Base-by-base conservation (phyloP, 2,113 vertebrate species). In the Chionis minor region DNA sequence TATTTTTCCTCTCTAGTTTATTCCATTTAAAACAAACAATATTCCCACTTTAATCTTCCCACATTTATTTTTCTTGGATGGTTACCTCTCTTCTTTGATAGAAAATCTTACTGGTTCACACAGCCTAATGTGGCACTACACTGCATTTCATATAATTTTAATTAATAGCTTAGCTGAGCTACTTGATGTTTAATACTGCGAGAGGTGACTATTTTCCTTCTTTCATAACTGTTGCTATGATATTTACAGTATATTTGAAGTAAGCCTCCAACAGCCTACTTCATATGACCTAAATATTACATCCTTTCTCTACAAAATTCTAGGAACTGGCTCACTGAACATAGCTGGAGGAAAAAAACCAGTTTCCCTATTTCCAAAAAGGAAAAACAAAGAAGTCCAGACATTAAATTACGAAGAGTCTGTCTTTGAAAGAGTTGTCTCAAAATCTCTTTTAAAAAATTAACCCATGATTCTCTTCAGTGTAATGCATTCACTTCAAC, bases 201-300 rank as follows among this genome's bases (percentile, higher is more conserved):
- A 90, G 70, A 93, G 74, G 70, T 45, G 61, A 77, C 81, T 88
- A 24, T 79, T 84, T 71, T 92, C 56, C 38, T 78, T 85, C 80
- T 89, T 96, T 94, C 32, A 12, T 78, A 95, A 91, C 74, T 90
- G 69, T 78, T 94, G 74, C 93, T 92, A 86, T 86, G 81, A 97
- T 96, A 92, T 96, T 96, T 96, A 93, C 92, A 91, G 93, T 92
- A 79, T 44, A 96, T 95, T 90, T 96, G 87, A 97, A 93, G 80
- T 85, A 86, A 97, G 92, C 26, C 90, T 96, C 84, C 45, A 89
- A 92, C 61, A 96, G 90, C 75, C 75, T 93, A 93, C 81, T 96
- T 96, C 75, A 55, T 81, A 77, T 96, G 96, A 97, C 97, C 97
- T 97, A 98, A 93, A 96, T 98, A 97, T 94, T 97, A 97, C 38